phyloP scores from a whole-genome alignment of 37 sponge, comb jelly and placozoan genomes.

The Hexactinellida sp. region DNA sequence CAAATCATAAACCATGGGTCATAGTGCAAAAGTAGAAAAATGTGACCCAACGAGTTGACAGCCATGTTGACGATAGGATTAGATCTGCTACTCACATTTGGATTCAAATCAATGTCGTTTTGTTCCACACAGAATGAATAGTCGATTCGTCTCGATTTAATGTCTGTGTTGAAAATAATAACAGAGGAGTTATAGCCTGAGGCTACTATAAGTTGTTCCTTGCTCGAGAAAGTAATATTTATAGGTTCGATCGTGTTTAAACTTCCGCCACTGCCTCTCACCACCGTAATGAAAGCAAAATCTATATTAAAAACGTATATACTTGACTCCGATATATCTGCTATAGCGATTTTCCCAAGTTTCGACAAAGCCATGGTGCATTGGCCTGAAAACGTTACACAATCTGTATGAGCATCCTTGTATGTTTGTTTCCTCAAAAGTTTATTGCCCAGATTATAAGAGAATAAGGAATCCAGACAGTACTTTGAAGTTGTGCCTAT shows the following conservation, averaged over 20 bases:
- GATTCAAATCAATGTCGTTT: neutral
- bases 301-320: conserved; percentile 7
- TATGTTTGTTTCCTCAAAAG: neutral
- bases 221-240: neutral
- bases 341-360: neutral
- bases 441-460: neutral
- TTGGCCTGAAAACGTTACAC: neutral
- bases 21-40: neutral
- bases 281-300: neutral
- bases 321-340: neutral
- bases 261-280: neutral
- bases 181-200: neutral
- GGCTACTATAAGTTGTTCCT: neutral
- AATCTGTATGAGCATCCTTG: neutral
- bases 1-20: neutral
- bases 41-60: neutral
- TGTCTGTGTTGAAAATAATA: neutral
- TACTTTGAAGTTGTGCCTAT: neutral
- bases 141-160: neutral
- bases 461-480: neutral
- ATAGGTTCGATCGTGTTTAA: neutral
- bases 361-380: neutral
- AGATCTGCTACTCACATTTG: neutral
- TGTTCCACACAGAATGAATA: neutral
- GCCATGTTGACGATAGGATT: conserved; percentile 11